Evolutionary conservation across 2,888 invertebrate species (phyloP).

Genomic region (Cheilosia soror): DNA sequence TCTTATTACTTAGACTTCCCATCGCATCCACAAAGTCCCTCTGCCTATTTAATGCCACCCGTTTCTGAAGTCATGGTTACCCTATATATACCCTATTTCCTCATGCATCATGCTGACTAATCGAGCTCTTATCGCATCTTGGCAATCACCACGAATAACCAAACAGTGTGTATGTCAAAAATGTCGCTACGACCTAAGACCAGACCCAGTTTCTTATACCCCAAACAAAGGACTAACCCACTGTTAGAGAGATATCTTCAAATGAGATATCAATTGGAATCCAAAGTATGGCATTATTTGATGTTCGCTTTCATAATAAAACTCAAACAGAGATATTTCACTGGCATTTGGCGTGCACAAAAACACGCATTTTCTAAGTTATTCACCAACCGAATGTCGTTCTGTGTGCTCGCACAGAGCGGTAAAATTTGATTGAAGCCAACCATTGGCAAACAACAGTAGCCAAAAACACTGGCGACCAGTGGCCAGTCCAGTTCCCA

Average conservation of each 20-base stretch:
- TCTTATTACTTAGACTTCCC: no score
- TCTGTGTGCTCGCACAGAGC: slow-evolving; percentile 14
- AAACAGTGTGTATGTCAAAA: slow-evolving; percentile 50
- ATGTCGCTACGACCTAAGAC: slow-evolving; percentile 38
- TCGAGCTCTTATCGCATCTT: slow-evolving; percentile 49
- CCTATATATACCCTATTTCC: background rate
- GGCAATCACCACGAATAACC: slow-evolving; percentile 17
- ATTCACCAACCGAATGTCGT: slow-evolving; percentile 45
- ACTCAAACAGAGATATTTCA: slow-evolving; percentile 73
- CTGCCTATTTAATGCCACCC: no score
- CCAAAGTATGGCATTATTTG: slow-evolving; percentile 77
- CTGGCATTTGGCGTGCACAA: slow-evolving; percentile 25
- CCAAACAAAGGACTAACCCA: background rate
- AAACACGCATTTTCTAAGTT: slow-evolving; percentile 68
- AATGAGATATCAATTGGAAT: slow-evolving; percentile 78
- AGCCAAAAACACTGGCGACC: slow-evolving; percentile 61
- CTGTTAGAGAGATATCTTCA: slow-evolving; percentile 71
- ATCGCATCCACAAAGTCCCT: no score
- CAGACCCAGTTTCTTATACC: slow-evolving; percentile 3
- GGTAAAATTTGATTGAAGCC: slow-evolving; percentile 73
- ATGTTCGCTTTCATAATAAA: slow-evolving; percentile 74
- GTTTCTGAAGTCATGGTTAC: no score
- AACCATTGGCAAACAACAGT: slow-evolving; percentile 21
- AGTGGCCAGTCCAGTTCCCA: slow-evolving; percentile 8
- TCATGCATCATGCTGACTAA: background rate